A percentile compares a stretch with the other conserved stretches of the same genome.
These are phyloP conservation scores for Lichenostomus cassidix DNA, from an alignment of 2,113 vertebrate genomes.

Conservation along the genomic window DNA sequence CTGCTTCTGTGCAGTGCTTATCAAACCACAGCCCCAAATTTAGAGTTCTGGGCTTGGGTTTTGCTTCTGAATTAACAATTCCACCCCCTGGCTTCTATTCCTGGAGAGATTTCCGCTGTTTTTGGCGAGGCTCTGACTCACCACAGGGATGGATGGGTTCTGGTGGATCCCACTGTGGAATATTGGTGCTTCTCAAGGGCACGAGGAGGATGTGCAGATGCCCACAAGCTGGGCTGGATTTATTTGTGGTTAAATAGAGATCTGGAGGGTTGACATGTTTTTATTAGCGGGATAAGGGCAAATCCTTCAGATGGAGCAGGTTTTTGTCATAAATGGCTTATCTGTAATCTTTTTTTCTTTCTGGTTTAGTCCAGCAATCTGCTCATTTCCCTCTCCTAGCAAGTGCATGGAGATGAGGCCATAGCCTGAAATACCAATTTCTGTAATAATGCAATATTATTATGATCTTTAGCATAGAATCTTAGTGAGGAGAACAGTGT, in stretches of 20 bases:
- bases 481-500: background rate
- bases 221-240: background rate
- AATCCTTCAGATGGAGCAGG: background rate
- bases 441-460: background rate
- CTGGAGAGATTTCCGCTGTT: background rate
- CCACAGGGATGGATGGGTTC: background rate
- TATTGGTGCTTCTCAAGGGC: background rate
- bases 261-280: background rate
- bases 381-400: background rate
- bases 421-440: background rate
- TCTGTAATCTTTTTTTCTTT: constrained; percentile 17
- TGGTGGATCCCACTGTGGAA: background rate
- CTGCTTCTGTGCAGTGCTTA: background rate
- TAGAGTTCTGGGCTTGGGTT: background rate
- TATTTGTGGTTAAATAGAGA: background rate
- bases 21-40: background rate
- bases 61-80: background rate
- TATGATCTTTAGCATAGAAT: background rate
- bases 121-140: background rate
- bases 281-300: background rate
- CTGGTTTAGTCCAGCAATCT: background rate
- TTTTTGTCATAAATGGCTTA: constrained; percentile 44
- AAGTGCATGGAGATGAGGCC: background rate
- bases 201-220: background rate
- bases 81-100: constrained; percentile 45